Conservation (phyloP, 2,888 invertebrate species). For the Therioaphis trifolii region DNA sequence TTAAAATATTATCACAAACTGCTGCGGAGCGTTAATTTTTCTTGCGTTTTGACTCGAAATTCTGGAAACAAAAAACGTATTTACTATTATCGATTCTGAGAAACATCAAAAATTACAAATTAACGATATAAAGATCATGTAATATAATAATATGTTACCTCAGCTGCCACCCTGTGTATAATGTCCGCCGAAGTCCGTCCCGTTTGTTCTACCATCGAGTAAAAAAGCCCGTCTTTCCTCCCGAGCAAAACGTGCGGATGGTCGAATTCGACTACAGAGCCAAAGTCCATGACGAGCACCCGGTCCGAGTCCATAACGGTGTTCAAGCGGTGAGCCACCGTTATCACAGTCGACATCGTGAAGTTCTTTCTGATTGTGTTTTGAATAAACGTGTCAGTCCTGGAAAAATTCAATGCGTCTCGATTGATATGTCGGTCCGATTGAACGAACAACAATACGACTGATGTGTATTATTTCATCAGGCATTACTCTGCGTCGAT, state of each 20-base stretch:
- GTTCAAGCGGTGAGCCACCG: constrained; percentile 86
- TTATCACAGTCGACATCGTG: constrained; percentile 82
- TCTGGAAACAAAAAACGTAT: no score
- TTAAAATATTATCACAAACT: no score
- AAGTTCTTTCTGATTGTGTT: constrained; percentile 82
- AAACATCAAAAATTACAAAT: no score
- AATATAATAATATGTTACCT: no score
- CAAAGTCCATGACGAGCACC: constrained; percentile 74
- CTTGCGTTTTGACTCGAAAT: no score
- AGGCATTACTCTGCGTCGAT: constrained; percentile 82
- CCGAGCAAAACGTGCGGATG: constrained; percentile 78
- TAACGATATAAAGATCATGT: no score
- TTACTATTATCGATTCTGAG: no score
- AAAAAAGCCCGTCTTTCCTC: constrained; percentile 74
- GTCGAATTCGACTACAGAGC: constrained; percentile 76
- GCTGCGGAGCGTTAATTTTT: no score
- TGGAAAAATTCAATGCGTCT: no score
- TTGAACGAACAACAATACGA: no score
- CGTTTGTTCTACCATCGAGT: constrained; percentile 77
- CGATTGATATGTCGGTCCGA: no score
- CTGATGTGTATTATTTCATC: neutral
- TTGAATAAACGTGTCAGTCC: constrained; percentile 83
- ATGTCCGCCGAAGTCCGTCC: constrained; percentile 69
- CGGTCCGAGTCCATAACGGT: constrained; percentile 90
- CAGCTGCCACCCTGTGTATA: neutral